Base-by-base conservation (phyloP, 2,888 invertebrate species). In the Protophormia terraenovae region DNA sequence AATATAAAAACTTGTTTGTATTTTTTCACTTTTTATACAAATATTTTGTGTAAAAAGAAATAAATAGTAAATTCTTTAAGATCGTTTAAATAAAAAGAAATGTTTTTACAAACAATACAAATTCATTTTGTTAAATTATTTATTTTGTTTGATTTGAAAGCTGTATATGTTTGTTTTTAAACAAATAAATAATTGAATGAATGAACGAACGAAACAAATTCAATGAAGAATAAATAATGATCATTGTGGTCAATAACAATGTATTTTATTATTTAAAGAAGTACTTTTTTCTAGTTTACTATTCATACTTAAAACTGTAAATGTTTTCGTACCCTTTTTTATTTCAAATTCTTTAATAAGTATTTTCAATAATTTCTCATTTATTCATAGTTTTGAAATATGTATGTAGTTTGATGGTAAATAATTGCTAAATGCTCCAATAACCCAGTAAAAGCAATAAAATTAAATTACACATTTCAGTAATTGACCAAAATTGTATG, bases 11-110 rank as follows among this genome's bases (percentile, higher is more conserved):
- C 32, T 19, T 64, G 24, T 66, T 12, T 29, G 8, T 45, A 16
- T 50, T 62, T 64, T 38, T 66, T 66, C 66, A 76, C 76, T 66
- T 76, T 66, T 41, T 41, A 29, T 19, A 27, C 14, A 64, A 76
- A 53, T 12, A 29, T 41, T 41, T 64, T 38, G 27, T 60, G 10
- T 29, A 32, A 22, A 45, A 19, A 38, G 2, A 16, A 24, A 35
- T 5, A 53, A 64, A 66, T 66, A 24, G 27, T 5, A 53, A 64
- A 66, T 66, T 53, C 41, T 47, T 16, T 24, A n/a, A 24, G 14
- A n/a, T 35, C 22, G 19, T 45, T 45, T 12, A 22, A 22, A 32
- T 24, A 29, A 19, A 24, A 32, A 62, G 24, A 6, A 27, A n/a
- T 16, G 55, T 27, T 22, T 16, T 3, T 8, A 27, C 10, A 66